Base-by-base conservation (phyloP, 2,113 vertebrate species). In the Pluvianellus socialis region DNA sequence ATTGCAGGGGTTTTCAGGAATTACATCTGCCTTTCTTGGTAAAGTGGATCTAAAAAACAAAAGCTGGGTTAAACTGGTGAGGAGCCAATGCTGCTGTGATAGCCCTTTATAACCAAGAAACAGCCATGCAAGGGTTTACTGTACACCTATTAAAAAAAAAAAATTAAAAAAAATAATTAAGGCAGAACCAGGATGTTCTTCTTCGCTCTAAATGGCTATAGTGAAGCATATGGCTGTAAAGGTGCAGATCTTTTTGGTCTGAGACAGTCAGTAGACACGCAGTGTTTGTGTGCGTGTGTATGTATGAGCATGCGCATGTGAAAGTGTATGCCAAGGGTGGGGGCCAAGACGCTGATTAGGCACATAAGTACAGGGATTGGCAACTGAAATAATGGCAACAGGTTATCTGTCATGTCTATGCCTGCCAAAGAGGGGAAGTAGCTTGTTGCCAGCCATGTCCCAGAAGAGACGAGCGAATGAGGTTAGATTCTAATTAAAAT, bases 251-350 rank as follows among this genome's bases (percentile, higher is more conserved):
- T 33, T 35, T 65, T 86, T 42, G 9, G 9, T 28, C 42, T 53
- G n/a, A 23, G 17, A 38, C 14, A 59, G 6, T 5, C 30, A 22
- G 27, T 20, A 72, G 20, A 32, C 4, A 35, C 26, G 47, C 13
- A 11, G 1, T 28, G 9, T 50, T 65, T 90, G 8, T 58, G 44
- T 2, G 1, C 5, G 2, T 17, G 21, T 68, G 42, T 47, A 16
- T 38, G 4, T 62, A 4, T n/a, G 21, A 27, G 5, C 1, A 0
- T 14, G 8, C 33, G 6, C 21, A 14, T 4, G 17, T 38, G 47
- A 8, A 59, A 23, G 19, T 15, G 18, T 3, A 6, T 27, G 10
- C 2, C 12, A 32, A 9, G 4, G 3, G 1, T 21, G 18, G 24
- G 14, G 9, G 3, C 7, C 17, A 28, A 65, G 50, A 1, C 13